phyloP scores from a whole-genome alignment of 1,140 invertebrate species.

The Chrysoperla carnea region DNA sequence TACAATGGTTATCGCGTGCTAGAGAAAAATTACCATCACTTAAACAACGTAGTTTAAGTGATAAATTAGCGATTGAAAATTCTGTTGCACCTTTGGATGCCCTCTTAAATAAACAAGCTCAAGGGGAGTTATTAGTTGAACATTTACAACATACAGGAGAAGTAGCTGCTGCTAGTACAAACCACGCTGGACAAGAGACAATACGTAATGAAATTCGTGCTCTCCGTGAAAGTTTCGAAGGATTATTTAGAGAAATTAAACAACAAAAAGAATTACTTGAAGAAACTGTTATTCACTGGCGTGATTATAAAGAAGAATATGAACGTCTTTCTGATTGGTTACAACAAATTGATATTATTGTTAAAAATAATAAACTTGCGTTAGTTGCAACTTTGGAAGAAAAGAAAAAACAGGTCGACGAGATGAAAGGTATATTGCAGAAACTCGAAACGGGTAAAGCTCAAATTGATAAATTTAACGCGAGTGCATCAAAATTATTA shows the following conservation, averaged over 20 bases:
- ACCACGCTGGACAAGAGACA: conserved; percentile 53
- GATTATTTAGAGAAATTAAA: conserved; percentile 69
- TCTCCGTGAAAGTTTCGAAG: conserved; percentile 66
- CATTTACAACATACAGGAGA: conserved; percentile 71
- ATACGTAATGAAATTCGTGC: conserved; percentile 73
- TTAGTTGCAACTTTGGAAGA: conserved; percentile 65
- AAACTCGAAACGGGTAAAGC: conserved; percentile 61
- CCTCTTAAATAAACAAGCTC: conserved; percentile 73
- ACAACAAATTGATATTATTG: conserved; percentile 79
- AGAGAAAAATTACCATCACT: conserved; percentile 76
- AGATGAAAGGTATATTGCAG: conserved; percentile 58
- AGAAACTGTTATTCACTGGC: conserved; percentile 63
- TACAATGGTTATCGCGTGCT: conserved; percentile 65
- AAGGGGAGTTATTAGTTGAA: conserved; percentile 74
- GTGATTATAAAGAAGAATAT: conserved; percentile 84
- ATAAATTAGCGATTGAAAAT: conserved; percentile 76
- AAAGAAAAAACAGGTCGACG: conserved; percentile 68
- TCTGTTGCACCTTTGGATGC: conserved; percentile 71
- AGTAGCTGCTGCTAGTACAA: conserved; percentile 69
- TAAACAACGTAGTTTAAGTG: conserved; percentile 66
- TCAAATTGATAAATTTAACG: conserved; percentile 71
- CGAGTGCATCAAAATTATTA: conserved; percentile 52
- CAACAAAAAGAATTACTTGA: conserved; percentile 72
- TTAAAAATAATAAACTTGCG: conserved; percentile 78
- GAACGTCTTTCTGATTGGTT: conserved; percentile 84